phyloP scores from a whole-genome alignment of 2,888 invertebrate genomes.

The Liposcelis brunnea region DNA sequence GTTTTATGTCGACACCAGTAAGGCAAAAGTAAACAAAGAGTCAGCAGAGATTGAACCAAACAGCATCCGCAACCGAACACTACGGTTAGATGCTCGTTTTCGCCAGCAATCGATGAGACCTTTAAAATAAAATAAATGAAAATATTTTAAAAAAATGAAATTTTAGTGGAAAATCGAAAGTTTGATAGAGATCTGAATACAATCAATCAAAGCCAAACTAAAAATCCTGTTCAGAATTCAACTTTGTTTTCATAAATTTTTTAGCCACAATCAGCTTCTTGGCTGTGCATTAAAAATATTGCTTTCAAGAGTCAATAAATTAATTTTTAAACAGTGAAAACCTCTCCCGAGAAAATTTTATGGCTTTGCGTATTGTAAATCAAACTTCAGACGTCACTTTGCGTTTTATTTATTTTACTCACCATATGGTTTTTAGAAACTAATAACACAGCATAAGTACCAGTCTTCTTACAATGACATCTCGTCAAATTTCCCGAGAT shows the following conservation, averaged over 20 bases:
- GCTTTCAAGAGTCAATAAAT: too few species aligned
- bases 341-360: too few species aligned
- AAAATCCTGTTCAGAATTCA: too few species aligned
- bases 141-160: slow-evolving; percentile 11
- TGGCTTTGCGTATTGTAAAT: slow-evolving; percentile 12
- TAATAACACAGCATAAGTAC: slow-evolving; percentile 43
- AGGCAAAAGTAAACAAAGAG: slow-evolving; percentile 30
- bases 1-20: slow-evolving; percentile 33
- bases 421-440: slow-evolving; percentile 25
- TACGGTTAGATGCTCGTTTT: slow-evolving; percentile 21
- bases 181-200: too few species aligned
- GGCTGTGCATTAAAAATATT: too few species aligned
- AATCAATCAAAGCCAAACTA: too few species aligned
- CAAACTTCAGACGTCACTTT: too few species aligned
- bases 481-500: slow-evolving; percentile 28
- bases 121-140: slow-evolving; percentile 7
- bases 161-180: too few species aligned
- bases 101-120: slow-evolving; percentile 16
- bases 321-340: too few species aligned
- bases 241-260: too few species aligned
- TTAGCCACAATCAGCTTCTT: too few species aligned
- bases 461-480: slow-evolving; percentile 42
- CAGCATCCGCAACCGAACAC: slow-evolving; percentile 35
- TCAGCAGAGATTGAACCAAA: slow-evolving; percentile 30
- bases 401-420: not conserved